These are phyloP conservation scores for Pyrgilauda ruficollis DNA, from an alignment of 2,113 vertebrate species.

Conservation along the genomic window DNA sequence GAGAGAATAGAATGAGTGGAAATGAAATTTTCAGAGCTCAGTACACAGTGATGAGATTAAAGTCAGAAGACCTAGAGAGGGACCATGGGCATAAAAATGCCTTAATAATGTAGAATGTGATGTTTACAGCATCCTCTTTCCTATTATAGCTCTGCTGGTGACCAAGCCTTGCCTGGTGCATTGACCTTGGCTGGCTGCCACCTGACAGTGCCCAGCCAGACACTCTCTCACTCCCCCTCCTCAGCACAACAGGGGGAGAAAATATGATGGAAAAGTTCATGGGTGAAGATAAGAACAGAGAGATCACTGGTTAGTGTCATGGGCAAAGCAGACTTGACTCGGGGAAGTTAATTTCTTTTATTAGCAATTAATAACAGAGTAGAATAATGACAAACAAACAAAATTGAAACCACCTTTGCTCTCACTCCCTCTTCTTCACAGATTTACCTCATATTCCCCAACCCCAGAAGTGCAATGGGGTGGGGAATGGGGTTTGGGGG, in stretches of 20 bases:
- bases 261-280: not conserved
- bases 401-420: not conserved
- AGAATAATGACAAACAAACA: not conserved
- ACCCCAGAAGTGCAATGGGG: not conserved
- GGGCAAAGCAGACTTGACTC: not conserved
- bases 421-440: not conserved
- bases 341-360: not conserved
- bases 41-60: not conserved
- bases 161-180: not conserved
- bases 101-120: not conserved
- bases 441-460: not conserved
- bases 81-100: not conserved
- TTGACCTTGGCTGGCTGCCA: not conserved
- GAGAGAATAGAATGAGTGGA: not conserved
- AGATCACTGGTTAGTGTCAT: not conserved
- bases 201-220: not conserved
- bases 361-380: not conserved
- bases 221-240: not conserved
- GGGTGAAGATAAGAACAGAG: not conserved
- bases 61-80: not conserved
- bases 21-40: slow-evolving; percentile 13
- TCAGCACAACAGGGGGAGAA: not conserved
- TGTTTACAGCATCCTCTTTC: slow-evolving; percentile 1
- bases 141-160: not conserved
- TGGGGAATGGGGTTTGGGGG: not conserved